Evolutionary conservation across 2,797 vertebrate species (phyloP), one percentile per base, ranked within the genome.

Genomic region (Helostoma temminkii): DNA sequence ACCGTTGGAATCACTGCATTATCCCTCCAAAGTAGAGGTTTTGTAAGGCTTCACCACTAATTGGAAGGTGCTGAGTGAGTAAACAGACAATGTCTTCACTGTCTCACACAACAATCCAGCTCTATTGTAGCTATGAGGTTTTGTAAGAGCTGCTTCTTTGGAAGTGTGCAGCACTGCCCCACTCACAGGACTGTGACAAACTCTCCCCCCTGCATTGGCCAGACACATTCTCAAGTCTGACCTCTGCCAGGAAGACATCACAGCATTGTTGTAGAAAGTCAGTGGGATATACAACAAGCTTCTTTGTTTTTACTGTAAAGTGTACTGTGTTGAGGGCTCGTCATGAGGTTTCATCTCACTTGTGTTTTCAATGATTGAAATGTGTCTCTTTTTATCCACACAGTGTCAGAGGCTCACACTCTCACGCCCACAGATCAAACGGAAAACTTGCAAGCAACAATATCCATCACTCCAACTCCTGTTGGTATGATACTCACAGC

Each of bases 151-250:
- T 34, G 42, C 49, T 55, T 79, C 82, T 85, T 88, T 88, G 77
- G 80, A 26, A 66, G 69, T 68, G 69, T 54, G 83, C 80, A 76
- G 77, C 85, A 66, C 71, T 66, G 69, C 55, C 84, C 80, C 78
- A 78, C 85, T 87, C 88, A 89, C 82, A 86, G 80, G 57, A 85
- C 78, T 86, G 84, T 84, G 87, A 87, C 85, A 83, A 74, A 63
- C 59, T 80, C 73, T 48, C 75, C 78, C 62, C 65, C 57, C 79
- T 69, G 58, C 81, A 34, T n/a, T 76, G 80, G 79, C 39, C 72
- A 78, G 53, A 71, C 84, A 48, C 78, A 83, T 76, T 88, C 76
- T 82, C 73, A 47, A 61, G 62, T 70, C 56, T 71, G 61, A 53
- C 59, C 71, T 67, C 66, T 62, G 76, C 66, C 58, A 81, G 53